phyloP scores from a whole-genome alignment of 2,888 invertebrate genomes.

The Dynastes grantii region DNA sequence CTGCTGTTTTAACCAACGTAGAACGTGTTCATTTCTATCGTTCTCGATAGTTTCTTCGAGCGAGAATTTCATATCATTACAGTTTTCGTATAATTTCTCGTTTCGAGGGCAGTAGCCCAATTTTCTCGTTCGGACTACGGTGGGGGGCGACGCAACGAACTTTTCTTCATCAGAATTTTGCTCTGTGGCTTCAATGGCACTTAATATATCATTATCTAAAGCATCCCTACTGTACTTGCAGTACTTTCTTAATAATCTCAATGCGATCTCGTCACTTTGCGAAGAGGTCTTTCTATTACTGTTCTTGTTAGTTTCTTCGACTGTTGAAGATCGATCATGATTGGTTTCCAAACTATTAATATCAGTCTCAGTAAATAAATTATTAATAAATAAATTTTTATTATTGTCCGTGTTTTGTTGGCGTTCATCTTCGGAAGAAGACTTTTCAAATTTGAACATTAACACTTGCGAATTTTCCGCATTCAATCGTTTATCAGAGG shows the following conservation, averaged over 20 bases:
- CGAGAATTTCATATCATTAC: conserved; percentile 61
- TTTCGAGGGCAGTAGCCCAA: conserved; percentile 66
- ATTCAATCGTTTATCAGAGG: conserved; percentile 22
- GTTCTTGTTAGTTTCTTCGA: conserved; percentile 37
- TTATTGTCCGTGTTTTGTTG: conserved; percentile 52
- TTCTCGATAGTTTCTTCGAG: conserved; percentile 64
- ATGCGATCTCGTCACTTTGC: conserved; percentile 69
- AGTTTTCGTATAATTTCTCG: conserved; percentile 68
- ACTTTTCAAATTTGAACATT: conserved; percentile 56
- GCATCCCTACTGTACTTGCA: conserved; percentile 69
- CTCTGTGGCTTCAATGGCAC: conserved; percentile 65
- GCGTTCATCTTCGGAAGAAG: conserved; percentile 47
- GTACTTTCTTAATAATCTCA: conserved; percentile 69
- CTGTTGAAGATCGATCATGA: conserved; percentile 45
- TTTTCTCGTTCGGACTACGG: conserved; percentile 60
- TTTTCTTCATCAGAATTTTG: conserved; percentile 48
- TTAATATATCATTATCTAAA: conserved; percentile 67
- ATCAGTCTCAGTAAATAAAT: conserved; percentile 66
- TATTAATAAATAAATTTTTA: conserved; percentile 69
- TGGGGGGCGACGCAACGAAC: conserved; percentile 45
- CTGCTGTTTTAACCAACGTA: conserved; percentile 68
- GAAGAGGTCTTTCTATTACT: conserved; percentile 61
- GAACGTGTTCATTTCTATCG: conserved; percentile 68
- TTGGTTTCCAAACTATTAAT: conserved; percentile 53
- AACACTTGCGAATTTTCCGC: conserved; percentile 54